Evolutionary conservation across 2,888 invertebrate species (phyloP).

Genomic region (Microctonus aethiopoides): DNA sequence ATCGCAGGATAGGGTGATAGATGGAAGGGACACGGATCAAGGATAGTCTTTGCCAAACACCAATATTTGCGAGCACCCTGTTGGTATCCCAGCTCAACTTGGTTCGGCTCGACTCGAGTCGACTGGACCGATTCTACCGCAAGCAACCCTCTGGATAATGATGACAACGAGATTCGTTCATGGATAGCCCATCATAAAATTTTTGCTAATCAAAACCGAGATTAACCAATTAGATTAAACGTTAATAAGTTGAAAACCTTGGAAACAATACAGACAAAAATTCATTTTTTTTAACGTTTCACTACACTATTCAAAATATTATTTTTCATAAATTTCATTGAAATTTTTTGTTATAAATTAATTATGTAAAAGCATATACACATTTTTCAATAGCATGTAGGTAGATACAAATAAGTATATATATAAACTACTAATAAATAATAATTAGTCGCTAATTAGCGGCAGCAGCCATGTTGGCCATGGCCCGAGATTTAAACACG

Average conservation of each 20-base stretch:
- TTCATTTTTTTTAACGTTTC: too few relatives aligned
- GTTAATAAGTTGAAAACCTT: neutral
- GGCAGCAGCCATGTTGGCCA: slow-evolving; percentile 59
- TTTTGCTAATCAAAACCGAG: slow-evolving; percentile 4
- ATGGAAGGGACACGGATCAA: slow-evolving; percentile 63
- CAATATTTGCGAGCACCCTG: slow-evolving; percentile 67
- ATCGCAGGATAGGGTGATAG: slow-evolving; percentile 48
- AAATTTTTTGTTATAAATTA: too few relatives aligned
- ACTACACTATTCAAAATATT: too few relatives aligned
- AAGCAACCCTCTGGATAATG: slow-evolving; percentile 54
- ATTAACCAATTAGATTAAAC: slow-evolving; percentile 22
- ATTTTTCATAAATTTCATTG: too few relatives aligned
- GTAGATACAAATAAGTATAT: too few relatives aligned
- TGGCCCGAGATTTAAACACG: slow-evolving; percentile 57
- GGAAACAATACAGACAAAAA: too few relatives aligned
- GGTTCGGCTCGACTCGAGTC: slow-evolving; percentile 60
- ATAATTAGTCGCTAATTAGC: slow-evolving; percentile 65
- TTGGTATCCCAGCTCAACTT: slow-evolving; percentile 64
- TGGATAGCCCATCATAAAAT: slow-evolving; percentile 30
- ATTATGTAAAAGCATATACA: neutral
- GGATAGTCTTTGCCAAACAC: slow-evolving; percentile 68
- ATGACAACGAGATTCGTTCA: slow-evolving; percentile 40
- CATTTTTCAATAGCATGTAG: neutral
- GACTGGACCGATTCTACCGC: slow-evolving; percentile 61
- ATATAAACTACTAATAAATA: slow-evolving; percentile 61